A percentile compares a stretch with the other conserved stretches of the same genome.
Evolutionary conservation across 2,797 vertebrate genomes (phyloP).

Genomic region (Rhinichthys osculus): DNA sequence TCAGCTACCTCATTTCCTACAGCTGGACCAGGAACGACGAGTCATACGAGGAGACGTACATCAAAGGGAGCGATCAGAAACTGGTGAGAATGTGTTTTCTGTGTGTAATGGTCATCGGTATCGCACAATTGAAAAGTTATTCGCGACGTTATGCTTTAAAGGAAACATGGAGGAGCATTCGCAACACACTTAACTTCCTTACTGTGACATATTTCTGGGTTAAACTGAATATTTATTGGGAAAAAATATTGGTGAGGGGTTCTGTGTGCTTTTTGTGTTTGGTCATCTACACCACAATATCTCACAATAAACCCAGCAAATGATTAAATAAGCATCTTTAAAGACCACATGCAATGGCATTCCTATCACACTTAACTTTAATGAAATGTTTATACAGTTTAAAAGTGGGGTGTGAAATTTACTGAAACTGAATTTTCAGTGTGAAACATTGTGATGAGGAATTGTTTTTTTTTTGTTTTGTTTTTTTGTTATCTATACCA

Average conservation of each 20-base stretch:
- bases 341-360: not conserved
- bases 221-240: not conserved
- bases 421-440: too few relatives aligned
- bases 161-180: not conserved
- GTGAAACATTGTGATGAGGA: too few relatives aligned
- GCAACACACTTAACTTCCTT: too few relatives aligned
- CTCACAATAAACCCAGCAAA: not conserved
- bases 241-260: slow-evolving; percentile 79
- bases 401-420: too few relatives aligned
- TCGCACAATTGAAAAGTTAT: not conserved
- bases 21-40: slow-evolving; percentile 97
- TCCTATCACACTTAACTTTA: too few relatives aligned
- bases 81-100: slow-evolving; percentile 80
- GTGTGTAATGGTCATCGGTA: not conserved
- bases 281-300: not conserved
- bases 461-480: too few relatives aligned
- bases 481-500: too few relatives aligned
- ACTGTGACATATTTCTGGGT: not conserved
- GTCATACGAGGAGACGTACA: slow-evolving; percentile 92
- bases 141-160: not conserved
- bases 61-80: slow-evolving; percentile 91
- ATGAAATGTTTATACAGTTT: not conserved
- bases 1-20: slow-evolving; percentile 95
- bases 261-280: not conserved
- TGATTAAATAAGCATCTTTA: not conserved